phyloP scores from a whole-genome alignment of 2,888 invertebrate genomes.

The Drosophila barbarae region DNA sequence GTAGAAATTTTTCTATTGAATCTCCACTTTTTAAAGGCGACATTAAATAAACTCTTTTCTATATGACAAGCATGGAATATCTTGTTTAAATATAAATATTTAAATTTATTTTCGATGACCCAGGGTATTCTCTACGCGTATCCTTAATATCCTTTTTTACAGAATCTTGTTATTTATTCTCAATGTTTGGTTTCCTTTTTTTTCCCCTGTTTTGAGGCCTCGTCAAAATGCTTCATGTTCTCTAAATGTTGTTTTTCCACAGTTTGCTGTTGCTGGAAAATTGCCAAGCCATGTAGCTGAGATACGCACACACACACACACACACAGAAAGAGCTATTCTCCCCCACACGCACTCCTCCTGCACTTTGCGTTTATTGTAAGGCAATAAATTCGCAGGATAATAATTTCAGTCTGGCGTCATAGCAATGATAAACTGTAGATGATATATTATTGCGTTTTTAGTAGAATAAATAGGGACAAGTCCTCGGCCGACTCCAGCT shows the following conservation, averaged over 20 bases:
- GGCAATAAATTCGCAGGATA: slow-evolving; percentile 76
- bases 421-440: slow-evolving; percentile 77
- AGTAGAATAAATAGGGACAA: slow-evolving; percentile 64
- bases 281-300: slow-evolving; percentile 44
- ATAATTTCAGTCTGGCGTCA: slow-evolving; percentile 77
- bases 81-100: not conserved
- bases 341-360: slow-evolving; percentile 20
- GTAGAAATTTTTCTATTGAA: not conserved
- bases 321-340: slow-evolving; percentile 9
- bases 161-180: slow-evolving; percentile 1
- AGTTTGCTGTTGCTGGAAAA: slow-evolving; percentile 33
- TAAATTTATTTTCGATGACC: not conserved
- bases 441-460: slow-evolving; percentile 76
- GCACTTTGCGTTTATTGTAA: slow-evolving; percentile 66
- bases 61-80: not conserved
- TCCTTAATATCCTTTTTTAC: not conserved
- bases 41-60: too few relatives aligned
- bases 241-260: slow-evolving; percentile 36
- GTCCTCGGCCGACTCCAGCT: slow-evolving; percentile 16
- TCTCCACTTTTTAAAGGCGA: not conserved
- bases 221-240: slow-evolving; percentile 56
- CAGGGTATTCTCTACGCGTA: not conserved
- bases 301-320: slow-evolving; percentile 4
- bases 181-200: slow-evolving; percentile 18
- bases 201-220: slow-evolving; percentile 43